These are phyloP conservation scores for Acipenser ruthenus DNA, from an alignment of 2,797 vertebrate genomes.

Conservation along the genomic window DNA sequence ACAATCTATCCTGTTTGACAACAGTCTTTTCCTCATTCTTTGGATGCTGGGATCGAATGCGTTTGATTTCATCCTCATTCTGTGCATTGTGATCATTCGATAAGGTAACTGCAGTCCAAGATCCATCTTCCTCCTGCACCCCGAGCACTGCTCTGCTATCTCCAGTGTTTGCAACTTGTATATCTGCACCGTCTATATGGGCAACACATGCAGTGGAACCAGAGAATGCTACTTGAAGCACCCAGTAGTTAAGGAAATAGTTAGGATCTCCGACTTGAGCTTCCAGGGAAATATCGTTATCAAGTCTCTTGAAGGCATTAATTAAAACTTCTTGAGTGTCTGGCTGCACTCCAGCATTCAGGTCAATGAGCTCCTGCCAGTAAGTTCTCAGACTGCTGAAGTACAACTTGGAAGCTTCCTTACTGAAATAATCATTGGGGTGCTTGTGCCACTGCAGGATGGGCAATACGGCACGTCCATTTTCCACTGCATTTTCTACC, in stretches of 20 bases:
- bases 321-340: slow-evolving; percentile 84
- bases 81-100: slow-evolving; percentile 94
- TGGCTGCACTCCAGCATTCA: slow-evolving; percentile 79
- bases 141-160: slow-evolving; percentile 96
- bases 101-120: slow-evolving; percentile 83
- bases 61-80: slow-evolving; percentile 77
- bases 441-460: slow-evolving; percentile 98
- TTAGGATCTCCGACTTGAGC: slow-evolving; percentile 94
- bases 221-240: slow-evolving; percentile 90
- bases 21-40: slow-evolving; percentile 83
- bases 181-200: slow-evolving; percentile 83
- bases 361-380: slow-evolving; percentile 96
- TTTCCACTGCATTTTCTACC: slow-evolving; percentile 91
- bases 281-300: slow-evolving; percentile 93
- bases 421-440: slow-evolving; percentile 95
- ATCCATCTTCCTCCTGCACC: slow-evolving; percentile 91
- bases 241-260: slow-evolving; percentile 89
- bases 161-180: slow-evolving; percentile 88
- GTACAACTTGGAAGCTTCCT: slow-evolving; percentile 87
- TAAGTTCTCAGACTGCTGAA: slow-evolving; percentile 94
- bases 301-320: slow-evolving; percentile 91
- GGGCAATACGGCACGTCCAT: slow-evolving; percentile 77
- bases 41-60: slow-evolving; percentile 82
- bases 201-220: slow-evolving; percentile 94
- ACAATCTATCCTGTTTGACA: slow-evolving; percentile 86